Evolutionary conservation across 2,888 invertebrate genomes (phyloP).

Genomic region (Microctonus brassicae): DNA sequence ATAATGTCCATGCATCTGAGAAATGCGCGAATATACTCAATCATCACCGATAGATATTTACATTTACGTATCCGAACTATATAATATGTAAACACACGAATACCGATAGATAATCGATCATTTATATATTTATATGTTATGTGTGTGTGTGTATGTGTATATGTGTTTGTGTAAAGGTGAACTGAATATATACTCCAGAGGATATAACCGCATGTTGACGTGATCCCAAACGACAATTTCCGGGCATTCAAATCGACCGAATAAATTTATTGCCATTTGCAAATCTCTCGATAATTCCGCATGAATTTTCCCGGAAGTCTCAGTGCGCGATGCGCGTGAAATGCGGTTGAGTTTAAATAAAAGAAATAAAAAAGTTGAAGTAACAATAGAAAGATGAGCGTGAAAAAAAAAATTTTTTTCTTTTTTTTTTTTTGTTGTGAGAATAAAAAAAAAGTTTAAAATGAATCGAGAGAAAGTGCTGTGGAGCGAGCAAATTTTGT

Average conservation of each 20-base stretch:
- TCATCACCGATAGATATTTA: background rate
- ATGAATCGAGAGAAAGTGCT: background rate
- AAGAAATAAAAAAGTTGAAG: background rate
- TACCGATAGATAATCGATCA: background rate
- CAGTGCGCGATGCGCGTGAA: background rate
- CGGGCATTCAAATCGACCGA: slow-evolving; percentile 8
- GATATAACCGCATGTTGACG: background rate
- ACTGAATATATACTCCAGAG: background rate
- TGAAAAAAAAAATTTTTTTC: background rate
- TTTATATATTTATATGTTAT: background rate
- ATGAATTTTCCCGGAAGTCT: slow-evolving; percentile 2
- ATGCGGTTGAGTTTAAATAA: background rate
- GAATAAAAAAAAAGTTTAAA: background rate
- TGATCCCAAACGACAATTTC: slow-evolving; percentile 11
- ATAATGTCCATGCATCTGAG: background rate
- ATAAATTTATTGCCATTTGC: slow-evolving; percentile 1
- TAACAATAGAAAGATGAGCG: background rate
- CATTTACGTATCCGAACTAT: too few relatives aligned
- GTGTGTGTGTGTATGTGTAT: background rate
- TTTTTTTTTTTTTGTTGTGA: background rate
- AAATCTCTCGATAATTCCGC: slow-evolving; percentile 3
- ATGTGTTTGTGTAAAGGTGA: background rate
- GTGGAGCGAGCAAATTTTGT: background rate
- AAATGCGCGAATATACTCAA: background rate
- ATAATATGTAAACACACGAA: background rate